These are phyloP conservation scores for Neoascia interrupta DNA, from an alignment of 2,888 invertebrate genomes.

Conservation along the genomic window DNA sequence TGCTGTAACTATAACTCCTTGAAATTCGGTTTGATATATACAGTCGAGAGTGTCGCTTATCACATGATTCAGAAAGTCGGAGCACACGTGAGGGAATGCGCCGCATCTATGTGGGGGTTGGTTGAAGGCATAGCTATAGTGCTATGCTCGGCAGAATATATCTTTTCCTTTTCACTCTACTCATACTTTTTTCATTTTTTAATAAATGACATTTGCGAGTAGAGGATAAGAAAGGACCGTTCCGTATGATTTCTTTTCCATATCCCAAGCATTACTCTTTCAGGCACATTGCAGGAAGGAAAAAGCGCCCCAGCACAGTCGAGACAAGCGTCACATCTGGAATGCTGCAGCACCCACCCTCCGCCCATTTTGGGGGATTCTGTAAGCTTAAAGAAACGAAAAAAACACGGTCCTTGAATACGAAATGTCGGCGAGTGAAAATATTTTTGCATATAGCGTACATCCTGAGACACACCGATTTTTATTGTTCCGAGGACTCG, in stretches of 20 bases:
- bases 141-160: slow-evolving; percentile 2
- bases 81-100: slow-evolving; percentile 55
- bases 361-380: slow-evolving; percentile 10
- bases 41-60: slow-evolving; percentile 43
- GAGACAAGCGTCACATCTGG: slow-evolving; percentile 63
- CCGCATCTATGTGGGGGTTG: slow-evolving; percentile 24
- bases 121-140: slow-evolving; percentile 35
- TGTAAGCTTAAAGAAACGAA: slow-evolving; percentile 14
- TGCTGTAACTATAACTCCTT: slow-evolving; percentile 49
- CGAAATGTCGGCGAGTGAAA: slow-evolving; percentile 58
- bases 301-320: slow-evolving; percentile 1
- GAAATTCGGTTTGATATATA: slow-evolving; percentile 42
- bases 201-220: slow-evolving; percentile 65
- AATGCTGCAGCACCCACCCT: slow-evolving; percentile 28
- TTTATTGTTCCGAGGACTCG: slow-evolving; percentile 60
- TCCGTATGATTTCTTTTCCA: slow-evolving; percentile 54
- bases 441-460: slow-evolving; percentile 64
- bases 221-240: slow-evolving; percentile 55
- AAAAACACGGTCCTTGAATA: slow-evolving; percentile 46
- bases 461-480: slow-evolving; percentile 64
- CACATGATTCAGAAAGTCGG: slow-evolving; percentile 56
- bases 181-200: slow-evolving; percentile 52
- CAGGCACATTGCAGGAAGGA: neutral
- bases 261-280: slow-evolving; percentile 47
- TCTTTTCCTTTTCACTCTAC: slow-evolving; percentile 3